Percentiles rank a stretch among this genome's conserved stretches.
Conservation (phyloP, 2,113 vertebrate species). For the Orthonyx spaldingii region DNA sequence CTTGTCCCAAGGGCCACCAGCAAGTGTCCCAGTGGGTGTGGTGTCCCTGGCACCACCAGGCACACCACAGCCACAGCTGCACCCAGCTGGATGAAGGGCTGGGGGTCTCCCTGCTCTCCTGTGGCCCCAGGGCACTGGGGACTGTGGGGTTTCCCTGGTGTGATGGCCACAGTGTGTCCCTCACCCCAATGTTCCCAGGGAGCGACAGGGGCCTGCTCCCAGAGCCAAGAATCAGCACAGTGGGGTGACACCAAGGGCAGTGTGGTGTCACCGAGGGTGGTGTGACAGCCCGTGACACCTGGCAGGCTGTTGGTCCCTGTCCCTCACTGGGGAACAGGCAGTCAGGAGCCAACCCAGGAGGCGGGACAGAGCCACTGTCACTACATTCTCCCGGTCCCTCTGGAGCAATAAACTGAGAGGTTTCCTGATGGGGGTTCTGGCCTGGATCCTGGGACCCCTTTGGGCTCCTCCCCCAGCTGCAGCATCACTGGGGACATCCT, state of each 20-base stretch:
- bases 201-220: not conserved
- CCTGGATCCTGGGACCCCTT: not conserved
- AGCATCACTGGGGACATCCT: not conserved
- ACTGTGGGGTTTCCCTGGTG: not conserved
- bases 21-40: not conserved
- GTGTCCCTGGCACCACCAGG: not conserved
- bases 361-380: not conserved
- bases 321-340: not conserved
- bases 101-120: not conserved
- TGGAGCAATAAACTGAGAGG: not conserved
- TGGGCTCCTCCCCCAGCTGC: rapidly evolving
- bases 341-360: not conserved
- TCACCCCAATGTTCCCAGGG: rapidly evolving
- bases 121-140: not conserved
- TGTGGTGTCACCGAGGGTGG: not conserved
- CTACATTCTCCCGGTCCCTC: rapidly evolving
- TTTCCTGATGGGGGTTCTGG: not conserved
- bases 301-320: not conserved
- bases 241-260: not conserved
- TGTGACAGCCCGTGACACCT: not conserved
- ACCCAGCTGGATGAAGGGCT: not conserved
- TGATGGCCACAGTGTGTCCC: rapidly evolving
- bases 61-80: not conserved
- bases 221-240: rapidly evolving
- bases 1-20: not conserved